Evolutionary conservation across 2,113 vertebrate genomes (phyloP).

Genomic region (Paramormyrops kingsleyae): DNA sequence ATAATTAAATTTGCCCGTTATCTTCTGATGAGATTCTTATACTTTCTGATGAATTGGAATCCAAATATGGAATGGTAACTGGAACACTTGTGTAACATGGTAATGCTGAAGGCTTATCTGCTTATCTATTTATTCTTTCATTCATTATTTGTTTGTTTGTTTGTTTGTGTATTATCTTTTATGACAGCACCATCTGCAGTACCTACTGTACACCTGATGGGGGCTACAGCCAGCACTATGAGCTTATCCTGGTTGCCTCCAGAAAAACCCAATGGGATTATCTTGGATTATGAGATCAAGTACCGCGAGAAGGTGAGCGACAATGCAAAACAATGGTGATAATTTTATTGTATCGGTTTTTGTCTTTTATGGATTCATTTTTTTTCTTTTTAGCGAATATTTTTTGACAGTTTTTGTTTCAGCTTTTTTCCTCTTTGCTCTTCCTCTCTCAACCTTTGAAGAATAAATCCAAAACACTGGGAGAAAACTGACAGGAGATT

Average conservation of each 20-base stretch:
- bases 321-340: neutral
- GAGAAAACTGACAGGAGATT: neutral
- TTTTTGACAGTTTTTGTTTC: neutral
- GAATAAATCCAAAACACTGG: neutral
- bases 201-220: constrained; percentile 85
- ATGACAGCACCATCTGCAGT: constrained; percentile 83
- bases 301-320: constrained; percentile 88
- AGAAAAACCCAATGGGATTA: constrained; percentile 91
- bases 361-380: neutral
- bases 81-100: neutral
- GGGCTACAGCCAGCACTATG: constrained; percentile 84
- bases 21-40: neutral
- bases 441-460: neutral
- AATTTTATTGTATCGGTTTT: constrained; percentile 21
- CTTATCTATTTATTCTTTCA: neutral
- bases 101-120: neutral
- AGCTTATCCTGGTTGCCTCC: constrained; percentile 93
- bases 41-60: neutral
- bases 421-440: neutral
- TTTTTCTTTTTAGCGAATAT: neutral
- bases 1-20: neutral
- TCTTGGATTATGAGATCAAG: constrained; percentile 97
- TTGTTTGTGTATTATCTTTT: neutral
- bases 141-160: neutral
- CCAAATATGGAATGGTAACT: neutral